Evolutionary conservation across 2,113 vertebrate genomes (phyloP), one percentile per base, ranked within the genome.

Genomic region (Gymnarchus niloticus): DNA sequence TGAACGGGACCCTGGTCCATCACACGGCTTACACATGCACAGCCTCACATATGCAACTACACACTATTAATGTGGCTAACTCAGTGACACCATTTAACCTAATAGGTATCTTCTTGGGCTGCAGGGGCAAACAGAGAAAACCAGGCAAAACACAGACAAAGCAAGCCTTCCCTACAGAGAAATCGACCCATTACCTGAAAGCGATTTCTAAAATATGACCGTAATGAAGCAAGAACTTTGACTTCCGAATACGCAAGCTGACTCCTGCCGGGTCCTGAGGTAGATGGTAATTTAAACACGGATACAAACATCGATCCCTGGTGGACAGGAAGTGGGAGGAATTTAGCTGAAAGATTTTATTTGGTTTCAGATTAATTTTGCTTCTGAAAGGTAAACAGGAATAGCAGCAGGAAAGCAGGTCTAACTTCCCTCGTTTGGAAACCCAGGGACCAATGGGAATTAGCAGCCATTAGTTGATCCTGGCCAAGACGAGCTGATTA

Each of bases 401-500:
- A 25, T 14, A 49, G 44, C 77, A 49, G 48, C 77, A 4, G 46
- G 14, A 23, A 81, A 81, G 77, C 48, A 17, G 80, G 49, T 56
- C 5, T 51, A n/a, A 7, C 37, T 49, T 33, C n/a, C 59, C 59
- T 25, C 21, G 5, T 65, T 21, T 57, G 56, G 56, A 21, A 10
- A 57, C 56, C 12, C 56, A 57, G 12, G 9, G 8, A n/a, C 44
- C 46, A 25, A 25, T 37, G 51, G 80, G 51, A 56, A 82, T 82
- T 41, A 51, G 25, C n/a, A 82, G 28, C 80, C 80, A 33, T 28
- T n/a, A 82, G 56, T 9, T 56, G 14, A 52, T 44, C 21, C 12
- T 56, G n/a, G 82, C 83, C 44, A 44, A 84, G 51, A 41, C 12
- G 61, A 54, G 57, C 82, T 80, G 49, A 87, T 87, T 90, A 87